Conservation (phyloP, 2,888 invertebrate species). For the Steinernema carpocapsae region DNA sequence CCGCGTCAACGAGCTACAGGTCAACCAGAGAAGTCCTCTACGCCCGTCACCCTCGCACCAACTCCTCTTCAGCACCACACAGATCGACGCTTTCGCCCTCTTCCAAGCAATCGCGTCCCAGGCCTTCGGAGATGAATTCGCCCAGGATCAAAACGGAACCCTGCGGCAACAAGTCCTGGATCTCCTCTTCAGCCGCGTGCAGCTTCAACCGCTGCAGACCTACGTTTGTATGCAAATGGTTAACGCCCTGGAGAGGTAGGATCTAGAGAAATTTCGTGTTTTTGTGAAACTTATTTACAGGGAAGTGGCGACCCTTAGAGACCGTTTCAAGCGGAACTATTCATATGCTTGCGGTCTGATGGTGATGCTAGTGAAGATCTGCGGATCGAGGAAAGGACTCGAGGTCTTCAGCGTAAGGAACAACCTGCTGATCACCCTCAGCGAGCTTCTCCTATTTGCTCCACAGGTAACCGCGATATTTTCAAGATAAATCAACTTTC, state of each 20-base stretch:
- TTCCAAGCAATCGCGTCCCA: conserved; percentile 86
- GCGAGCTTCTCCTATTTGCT: conserved; percentile 65
- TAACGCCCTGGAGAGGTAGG: conserved; percentile 60
- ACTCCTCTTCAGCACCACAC: conserved; percentile 69
- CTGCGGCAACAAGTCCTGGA: conserved; percentile 66
- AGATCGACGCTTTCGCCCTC: conserved; percentile 72
- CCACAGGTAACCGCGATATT: conserved; percentile 48
- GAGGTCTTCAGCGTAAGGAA: conserved; percentile 69
- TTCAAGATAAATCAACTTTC: background rate
- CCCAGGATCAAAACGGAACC: conserved; percentile 60
- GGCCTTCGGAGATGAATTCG: conserved; percentile 71
- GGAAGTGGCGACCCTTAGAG: conserved; percentile 60
- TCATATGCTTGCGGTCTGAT: conserved; percentile 67
- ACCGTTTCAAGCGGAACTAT: conserved; percentile 63
- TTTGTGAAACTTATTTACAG: conserved; percentile 42
- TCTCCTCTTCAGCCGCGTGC: conserved; percentile 66
- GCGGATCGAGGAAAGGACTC: conserved; percentile 78
- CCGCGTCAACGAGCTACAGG: background rate
- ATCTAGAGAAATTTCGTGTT: background rate
- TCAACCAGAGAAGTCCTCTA: conserved; percentile 35
- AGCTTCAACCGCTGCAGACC: conserved; percentile 66
- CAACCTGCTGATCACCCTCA: conserved; percentile 57
- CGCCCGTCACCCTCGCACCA: conserved; percentile 70
- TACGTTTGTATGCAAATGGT: conserved; percentile 67
- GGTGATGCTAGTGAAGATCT: conserved; percentile 60